phyloP scores from a whole-genome alignment of 2,888 invertebrate species.

The Amitus sp. region DNA sequence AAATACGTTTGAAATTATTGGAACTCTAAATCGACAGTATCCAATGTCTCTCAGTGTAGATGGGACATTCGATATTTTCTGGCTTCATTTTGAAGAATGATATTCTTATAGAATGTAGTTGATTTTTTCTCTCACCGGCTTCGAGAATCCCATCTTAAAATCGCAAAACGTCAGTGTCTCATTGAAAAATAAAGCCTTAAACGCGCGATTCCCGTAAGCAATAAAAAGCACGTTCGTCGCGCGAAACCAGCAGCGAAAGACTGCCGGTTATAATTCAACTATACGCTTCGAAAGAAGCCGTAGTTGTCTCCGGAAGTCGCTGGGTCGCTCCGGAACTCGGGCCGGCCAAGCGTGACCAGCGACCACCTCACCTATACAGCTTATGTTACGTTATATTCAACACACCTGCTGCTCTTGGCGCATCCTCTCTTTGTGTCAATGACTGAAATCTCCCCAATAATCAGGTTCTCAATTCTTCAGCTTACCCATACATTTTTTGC shows the following conservation, averaged over 20 bases:
- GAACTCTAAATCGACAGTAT: too few species aligned
- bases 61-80: too few species aligned
- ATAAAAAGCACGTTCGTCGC: constrained; percentile 29
- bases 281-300: constrained; percentile 52
- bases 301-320: constrained; percentile 61
- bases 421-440: constrained; percentile 12
- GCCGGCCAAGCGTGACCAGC: constrained; percentile 63
- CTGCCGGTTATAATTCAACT: constrained; percentile 34
- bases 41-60: too few species aligned
- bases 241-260: constrained; percentile 26
- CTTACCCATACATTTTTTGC: too few species aligned
- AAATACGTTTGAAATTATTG: too few species aligned
- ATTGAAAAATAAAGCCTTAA: neutral
- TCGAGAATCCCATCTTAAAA: constrained; percentile 44
- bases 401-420: constrained; percentile 48
- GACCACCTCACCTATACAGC: constrained; percentile 47
- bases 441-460: too few species aligned
- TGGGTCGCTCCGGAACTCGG: constrained; percentile 63
- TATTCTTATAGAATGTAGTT: too few species aligned
- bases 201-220: too few species aligned
- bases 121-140: constrained; percentile 44
- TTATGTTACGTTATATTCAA: constrained; percentile 48
- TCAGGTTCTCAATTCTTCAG: too few species aligned
- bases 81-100: too few species aligned
- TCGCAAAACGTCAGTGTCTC: neutral